Evolutionary conservation across 1,140 invertebrate species (phyloP).

Genomic region (Brachionus plicatilis): DNA sequence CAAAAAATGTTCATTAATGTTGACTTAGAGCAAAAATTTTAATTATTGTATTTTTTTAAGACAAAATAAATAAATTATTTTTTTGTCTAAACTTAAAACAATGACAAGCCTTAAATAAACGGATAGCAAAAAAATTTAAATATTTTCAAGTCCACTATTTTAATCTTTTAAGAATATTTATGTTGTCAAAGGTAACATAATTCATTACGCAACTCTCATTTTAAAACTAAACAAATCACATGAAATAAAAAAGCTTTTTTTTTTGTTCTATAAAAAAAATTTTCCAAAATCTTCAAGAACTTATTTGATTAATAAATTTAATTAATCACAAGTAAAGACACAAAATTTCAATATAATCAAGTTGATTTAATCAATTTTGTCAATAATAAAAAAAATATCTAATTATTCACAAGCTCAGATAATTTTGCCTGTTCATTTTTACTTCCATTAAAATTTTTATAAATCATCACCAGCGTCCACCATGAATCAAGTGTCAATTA

Average conservation of each 20-base stretch:
- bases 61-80: neutral
- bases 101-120: neutral
- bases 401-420: too few relatives aligned
- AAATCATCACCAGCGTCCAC: too few relatives aligned
- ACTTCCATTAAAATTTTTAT: too few relatives aligned
- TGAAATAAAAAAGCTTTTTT: neutral
- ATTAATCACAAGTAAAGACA: too few relatives aligned
- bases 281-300: neutral
- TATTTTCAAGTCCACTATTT: neutral
- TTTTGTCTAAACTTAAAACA: neutral
- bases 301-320: neutral
- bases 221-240: neutral
- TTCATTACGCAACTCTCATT: neutral
- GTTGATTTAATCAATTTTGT: too few relatives aligned
- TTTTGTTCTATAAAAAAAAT: neutral
- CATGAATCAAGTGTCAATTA: too few relatives aligned
- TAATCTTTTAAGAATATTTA: neutral
- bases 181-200: neutral
- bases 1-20: neutral
- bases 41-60: neutral
- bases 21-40: neutral
- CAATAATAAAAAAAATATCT: too few relatives aligned
- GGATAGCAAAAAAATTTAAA: neutral
- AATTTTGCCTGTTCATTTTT: too few relatives aligned
- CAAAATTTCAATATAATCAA: too few relatives aligned